Base-by-base conservation (phyloP, 2,797 vertebrate genomes). In the Agapornis canus region DNA sequence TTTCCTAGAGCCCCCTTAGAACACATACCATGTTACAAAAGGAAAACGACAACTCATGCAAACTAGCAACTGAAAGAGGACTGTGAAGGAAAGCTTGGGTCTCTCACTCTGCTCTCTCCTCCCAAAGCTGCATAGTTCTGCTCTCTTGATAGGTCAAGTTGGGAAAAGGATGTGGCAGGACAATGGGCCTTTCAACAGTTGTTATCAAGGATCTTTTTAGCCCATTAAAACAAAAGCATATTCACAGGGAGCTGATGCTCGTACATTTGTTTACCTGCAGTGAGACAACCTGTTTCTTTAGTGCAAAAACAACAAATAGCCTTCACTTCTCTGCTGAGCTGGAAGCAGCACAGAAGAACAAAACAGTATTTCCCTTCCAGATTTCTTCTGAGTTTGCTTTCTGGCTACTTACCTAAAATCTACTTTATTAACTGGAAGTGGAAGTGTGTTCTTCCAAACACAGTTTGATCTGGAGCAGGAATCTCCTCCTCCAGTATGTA, bases 271-370 rank as follows among this genome's bases (percentile, higher is more conserved):
- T 43, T 82, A 89, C 56, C 73, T 90, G 83, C 79, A 42, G 7
- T 49, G 31, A 69, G 59, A 76, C 5, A 2, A 54, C 52, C 3
- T 0, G 17, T 51, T 90, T 95, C 57, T 82, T 85, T 78, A 85
- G 51, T 10, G 54, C 64, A 88, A 86, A 87, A 80, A 9, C 20
- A 80, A 81, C 63, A 86, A 93, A 59, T 25, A 76, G 35, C 27
- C 56, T 91, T 92, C 49, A 47, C 82, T 94, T 45, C 49, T 54
- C 6, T 19, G 60, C 95, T 90, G 84, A 95, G 56, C 63, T 92
- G 94, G 81, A 95, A 81, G 51, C 2, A 1, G 32, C 72, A 88
- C 40, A 90, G 68, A 81, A 87, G 59, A 60, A 65, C 60, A 78
- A 87, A 47, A 59, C 10, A 54, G 1, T 61, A 65, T 78, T 89